Conservation (phyloP, 2,888 invertebrate species). For the Gryllus longicercus region DNA sequence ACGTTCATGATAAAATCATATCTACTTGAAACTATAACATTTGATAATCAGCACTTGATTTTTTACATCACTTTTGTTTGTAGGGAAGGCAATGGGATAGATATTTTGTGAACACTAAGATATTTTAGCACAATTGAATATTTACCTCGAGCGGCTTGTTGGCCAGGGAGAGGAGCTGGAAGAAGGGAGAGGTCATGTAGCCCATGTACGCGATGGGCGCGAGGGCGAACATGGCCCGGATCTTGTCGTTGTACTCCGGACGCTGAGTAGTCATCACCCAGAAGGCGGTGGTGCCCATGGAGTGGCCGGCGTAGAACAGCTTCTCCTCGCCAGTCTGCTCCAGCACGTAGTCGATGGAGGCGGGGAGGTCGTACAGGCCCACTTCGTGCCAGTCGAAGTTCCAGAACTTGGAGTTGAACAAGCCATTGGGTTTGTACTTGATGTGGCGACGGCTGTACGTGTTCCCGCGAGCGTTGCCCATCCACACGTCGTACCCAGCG, state of each 20-base stretch:
- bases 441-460: background rate
- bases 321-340: constrained; percentile 46
- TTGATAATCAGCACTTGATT: no score
- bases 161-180: background rate
- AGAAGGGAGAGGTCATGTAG: constrained; percentile 17
- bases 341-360: constrained; percentile 73
- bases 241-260: constrained; percentile 64
- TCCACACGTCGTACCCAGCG: constrained; percentile 72
- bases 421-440: background rate
- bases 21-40: no score
- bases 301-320: constrained; percentile 55
- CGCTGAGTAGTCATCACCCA: constrained; percentile 63
- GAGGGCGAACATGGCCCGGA: constrained; percentile 62
- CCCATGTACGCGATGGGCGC: constrained; percentile 63
- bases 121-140: no score
- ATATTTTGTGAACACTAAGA: no score
- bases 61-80: no score
- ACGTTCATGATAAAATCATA: no score
- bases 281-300: constrained; percentile 65
- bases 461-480: background rate
- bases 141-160: background rate
- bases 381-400: constrained; percentile 77
- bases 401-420: background rate
- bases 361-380: constrained; percentile 71
- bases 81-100: no score